Base-by-base conservation (phyloP, 2,113 vertebrate species). In the Notechis scutatus region DNA sequence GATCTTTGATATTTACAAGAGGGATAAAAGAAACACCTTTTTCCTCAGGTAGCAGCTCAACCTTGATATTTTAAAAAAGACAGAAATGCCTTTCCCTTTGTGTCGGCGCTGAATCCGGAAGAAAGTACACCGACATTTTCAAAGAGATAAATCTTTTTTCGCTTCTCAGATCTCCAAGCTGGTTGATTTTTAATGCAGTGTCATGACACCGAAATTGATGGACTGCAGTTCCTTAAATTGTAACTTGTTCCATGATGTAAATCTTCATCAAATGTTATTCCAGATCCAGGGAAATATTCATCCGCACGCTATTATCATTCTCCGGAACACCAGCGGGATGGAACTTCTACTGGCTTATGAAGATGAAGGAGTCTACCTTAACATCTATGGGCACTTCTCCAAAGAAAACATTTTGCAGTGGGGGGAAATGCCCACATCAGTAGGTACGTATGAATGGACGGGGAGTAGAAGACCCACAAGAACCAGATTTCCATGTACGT, bases 341-440 rank as follows among this genome's bases (percentile, higher is more conserved):
- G 99, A 99, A 96, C 98, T 99, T 89, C 97, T 99, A 96, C 98
- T 99, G 69, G 98, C 99, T 95, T 99, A 99, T 4, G 99, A 99
- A 95, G 98, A 99, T 87, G 99, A 99, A 98, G 98, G 98, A 26
- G 98, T 99, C 95, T 99, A 99, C 94, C 98, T 99, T 39, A 98
- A 99, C 97, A 99, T 98, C 91, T 99, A 99, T 14, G 99, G 99
- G 50, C 98, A 98, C 86, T 98, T 99, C 97, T 99, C 98, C 96
- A 99, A 99, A 97, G 99, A 99, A 93, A 98, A 98, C 1, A 98
- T 99, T 95, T 96, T 99, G 42, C 99, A 99, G 95, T 99, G 99
- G 99, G 98, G 98, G 57, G 99, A 99, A 97, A 99, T 99, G 98
- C 99, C 99, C 34, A 98, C 98, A 11, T 99, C 99, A 21, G 98